These are phyloP conservation scores for Trochalopteron elliotii DNA, from an alignment of 2,113 vertebrate species.

Conservation along the genomic window DNA sequence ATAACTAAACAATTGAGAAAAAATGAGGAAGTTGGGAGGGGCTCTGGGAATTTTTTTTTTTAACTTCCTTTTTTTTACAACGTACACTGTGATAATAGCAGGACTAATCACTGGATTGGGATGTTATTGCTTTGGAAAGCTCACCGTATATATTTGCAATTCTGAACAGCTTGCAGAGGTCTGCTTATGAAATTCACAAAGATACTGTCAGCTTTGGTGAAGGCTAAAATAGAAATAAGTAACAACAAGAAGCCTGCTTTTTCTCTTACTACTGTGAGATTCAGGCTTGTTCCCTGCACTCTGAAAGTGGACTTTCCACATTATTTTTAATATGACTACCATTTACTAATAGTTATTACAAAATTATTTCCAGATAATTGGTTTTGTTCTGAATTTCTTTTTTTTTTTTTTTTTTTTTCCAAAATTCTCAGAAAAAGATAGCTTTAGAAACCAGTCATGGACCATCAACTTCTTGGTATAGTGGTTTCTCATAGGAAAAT, in stretches of 20 bases:
- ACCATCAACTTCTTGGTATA: background rate
- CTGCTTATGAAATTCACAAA: background rate
- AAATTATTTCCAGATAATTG: background rate
- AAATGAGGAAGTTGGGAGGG: background rate
- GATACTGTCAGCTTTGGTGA: background rate
- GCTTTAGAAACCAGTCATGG: background rate
- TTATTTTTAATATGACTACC: background rate
- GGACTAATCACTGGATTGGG: constrained; percentile 2
- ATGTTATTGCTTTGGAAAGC: constrained; percentile 8
- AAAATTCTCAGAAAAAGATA: background rate
- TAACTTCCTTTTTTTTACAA: background rate
- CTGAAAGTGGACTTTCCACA: background rate
- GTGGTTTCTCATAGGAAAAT: background rate
- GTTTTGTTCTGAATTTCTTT: background rate
- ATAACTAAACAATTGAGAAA: background rate
- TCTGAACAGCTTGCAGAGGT: background rate
- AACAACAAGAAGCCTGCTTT: background rate
- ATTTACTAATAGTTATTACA: background rate
- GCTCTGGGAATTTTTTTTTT: too few relatives aligned
- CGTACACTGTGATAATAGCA: background rate
- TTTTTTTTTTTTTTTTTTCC: background rate
- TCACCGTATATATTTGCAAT: background rate
- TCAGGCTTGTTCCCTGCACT: background rate
- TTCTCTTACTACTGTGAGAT: background rate
- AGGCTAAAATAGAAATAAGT: background rate